phyloP scores from a whole-genome alignment of 2,888 invertebrate species.

The Ormyrus labotus region DNA sequence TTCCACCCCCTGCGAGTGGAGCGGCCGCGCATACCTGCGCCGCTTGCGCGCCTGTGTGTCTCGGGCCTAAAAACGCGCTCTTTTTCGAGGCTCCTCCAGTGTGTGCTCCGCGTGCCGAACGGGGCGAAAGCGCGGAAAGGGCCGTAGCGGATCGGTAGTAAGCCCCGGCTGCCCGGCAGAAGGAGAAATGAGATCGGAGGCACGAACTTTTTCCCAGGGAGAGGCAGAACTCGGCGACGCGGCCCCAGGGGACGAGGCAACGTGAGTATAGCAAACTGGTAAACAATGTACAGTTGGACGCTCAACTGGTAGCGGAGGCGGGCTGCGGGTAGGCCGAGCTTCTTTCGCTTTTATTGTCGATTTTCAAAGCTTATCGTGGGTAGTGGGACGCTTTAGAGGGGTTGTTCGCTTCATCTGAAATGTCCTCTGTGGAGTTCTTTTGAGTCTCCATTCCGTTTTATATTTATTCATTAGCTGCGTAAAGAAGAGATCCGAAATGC shows the following conservation, averaged over 20 bases:
- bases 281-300: neutral
- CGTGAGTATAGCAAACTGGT: constrained; percentile 25
- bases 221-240: neutral
- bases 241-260: neutral
- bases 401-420: too few species aligned
- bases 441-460: too few species aligned
- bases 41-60: neutral
- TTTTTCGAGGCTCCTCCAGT: neutral
- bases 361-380: too few species aligned
- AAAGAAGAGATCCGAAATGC: too few species aligned
- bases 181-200: neutral
- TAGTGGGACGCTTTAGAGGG: too few species aligned
- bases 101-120: neutral
- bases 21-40: constrained; percentile 2
- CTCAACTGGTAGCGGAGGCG: too few species aligned
- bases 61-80: constrained; percentile 15
- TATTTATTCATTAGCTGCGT: too few species aligned
- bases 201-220: neutral
- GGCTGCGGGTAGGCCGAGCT: too few species aligned
- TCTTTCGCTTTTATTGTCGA: too few species aligned
- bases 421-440: too few species aligned
- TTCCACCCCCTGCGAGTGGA: neutral
- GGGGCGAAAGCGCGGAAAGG: too few species aligned
- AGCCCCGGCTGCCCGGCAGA: neutral
- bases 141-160: neutral